Evolutionary conservation across 2,113 vertebrate species (phyloP).

Genomic region (Spizaetus ornatus): DNA sequence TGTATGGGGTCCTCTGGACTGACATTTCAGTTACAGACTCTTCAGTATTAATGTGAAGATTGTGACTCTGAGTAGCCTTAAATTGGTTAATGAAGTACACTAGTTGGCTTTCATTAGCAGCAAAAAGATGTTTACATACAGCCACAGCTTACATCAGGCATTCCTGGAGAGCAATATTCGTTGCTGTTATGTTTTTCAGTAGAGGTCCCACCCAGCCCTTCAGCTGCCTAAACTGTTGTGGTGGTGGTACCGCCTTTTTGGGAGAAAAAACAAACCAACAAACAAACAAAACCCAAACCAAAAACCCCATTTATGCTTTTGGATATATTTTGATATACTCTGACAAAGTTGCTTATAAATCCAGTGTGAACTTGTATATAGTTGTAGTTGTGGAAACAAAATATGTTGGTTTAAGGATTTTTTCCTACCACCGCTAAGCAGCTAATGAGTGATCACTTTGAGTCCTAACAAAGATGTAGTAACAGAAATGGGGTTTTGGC

Average conservation of each 20-base stretch:
- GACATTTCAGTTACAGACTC: not conserved
- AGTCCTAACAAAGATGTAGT: not conserved
- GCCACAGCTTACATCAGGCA: rapidly evolving
- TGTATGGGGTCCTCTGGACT: constrained; percentile 19
- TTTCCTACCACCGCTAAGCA: not conserved
- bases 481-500: not conserved
- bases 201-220: not conserved
- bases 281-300: no score
- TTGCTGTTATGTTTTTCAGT: not conserved
- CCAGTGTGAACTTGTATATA: not conserved
- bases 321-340: not conserved
- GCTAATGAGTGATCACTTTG: not conserved
- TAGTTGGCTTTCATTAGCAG: not conserved
- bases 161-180: not conserved
- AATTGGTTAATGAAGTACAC: not conserved
- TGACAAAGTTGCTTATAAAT: not conserved
- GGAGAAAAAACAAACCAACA: no score
- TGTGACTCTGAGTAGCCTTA: not conserved
- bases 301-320: not conserved
- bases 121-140: not conserved
- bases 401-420: not conserved
- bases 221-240: not conserved
- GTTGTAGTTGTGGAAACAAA: not conserved
- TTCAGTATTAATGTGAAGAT: not conserved
- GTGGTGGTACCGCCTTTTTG: not conserved